Evolutionary conservation across 1,140 invertebrate genomes (phyloP).

Genomic region (Drosophila leontia): DNA sequence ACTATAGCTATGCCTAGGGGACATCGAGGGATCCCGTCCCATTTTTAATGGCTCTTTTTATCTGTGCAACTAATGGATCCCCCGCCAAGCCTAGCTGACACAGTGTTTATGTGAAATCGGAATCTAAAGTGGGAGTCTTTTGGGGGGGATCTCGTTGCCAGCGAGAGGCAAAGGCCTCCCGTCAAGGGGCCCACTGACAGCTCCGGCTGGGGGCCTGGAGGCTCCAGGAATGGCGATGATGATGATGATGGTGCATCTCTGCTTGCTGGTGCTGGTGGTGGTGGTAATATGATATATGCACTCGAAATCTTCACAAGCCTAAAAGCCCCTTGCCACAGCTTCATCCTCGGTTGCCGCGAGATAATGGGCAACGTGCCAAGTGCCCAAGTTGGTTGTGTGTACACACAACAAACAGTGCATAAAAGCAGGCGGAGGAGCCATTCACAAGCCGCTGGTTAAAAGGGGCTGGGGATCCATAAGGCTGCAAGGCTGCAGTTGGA

Average conservation of each 20-base stretch:
- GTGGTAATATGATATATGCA: slow-evolving; percentile 77
- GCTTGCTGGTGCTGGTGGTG: slow-evolving; percentile 36
- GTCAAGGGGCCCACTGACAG: slow-evolving; percentile 61
- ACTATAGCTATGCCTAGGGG: slow-evolving; percentile 15
- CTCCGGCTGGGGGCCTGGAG: slow-evolving; percentile 38
- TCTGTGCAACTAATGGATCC: slow-evolving; percentile 55
- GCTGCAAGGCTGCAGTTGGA: slow-evolving; percentile 38
- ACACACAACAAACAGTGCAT: slow-evolving; percentile 76
- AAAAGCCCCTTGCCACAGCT: slow-evolving; percentile 35
- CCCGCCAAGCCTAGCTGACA: slow-evolving; percentile 46
- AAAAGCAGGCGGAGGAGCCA: slow-evolving; percentile 69
- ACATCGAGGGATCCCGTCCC: slow-evolving; percentile 4
- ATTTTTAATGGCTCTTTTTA: slow-evolving; percentile 45
- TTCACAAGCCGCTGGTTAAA: slow-evolving; percentile 65
- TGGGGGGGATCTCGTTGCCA: slow-evolving; percentile 13
- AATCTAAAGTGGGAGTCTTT: slow-evolving; percentile 37
- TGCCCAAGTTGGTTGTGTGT: slow-evolving; percentile 53
- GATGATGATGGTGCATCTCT: slow-evolving; percentile 40
- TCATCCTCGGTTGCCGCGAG: slow-evolving; percentile 34
- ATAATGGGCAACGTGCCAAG: slow-evolving; percentile 83
- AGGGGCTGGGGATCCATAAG: slow-evolving; percentile 2
- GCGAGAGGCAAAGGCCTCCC: slow-evolving; percentile 27
- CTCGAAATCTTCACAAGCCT: slow-evolving; percentile 64
- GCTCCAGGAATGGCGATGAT: slow-evolving; percentile 15
- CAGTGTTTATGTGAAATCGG: slow-evolving; percentile 42